A percentile compares a stretch with the other conserved stretches of the same genome.
Evolutionary conservation across 2,888 invertebrate species (phyloP).

Genomic region (Tineola bisselliella): DNA sequence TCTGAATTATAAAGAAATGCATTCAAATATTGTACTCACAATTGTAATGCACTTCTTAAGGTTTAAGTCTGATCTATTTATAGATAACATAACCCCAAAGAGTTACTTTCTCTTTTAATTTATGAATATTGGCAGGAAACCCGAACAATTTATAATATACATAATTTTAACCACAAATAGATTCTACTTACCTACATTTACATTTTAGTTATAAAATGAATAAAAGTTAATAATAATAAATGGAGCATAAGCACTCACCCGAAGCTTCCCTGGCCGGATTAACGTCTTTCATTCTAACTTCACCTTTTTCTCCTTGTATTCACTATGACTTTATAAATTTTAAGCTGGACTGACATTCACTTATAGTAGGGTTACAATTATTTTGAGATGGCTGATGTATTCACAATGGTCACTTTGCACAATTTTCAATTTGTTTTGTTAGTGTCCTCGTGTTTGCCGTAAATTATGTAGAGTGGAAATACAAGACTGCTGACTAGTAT

Average conservation of each 20-base stretch:
- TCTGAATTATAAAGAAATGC: not conserved
- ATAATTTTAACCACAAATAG: too few relatives aligned
- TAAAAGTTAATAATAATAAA: constrained; percentile 6
- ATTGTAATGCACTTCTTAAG: not conserved
- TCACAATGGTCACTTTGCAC: not conserved
- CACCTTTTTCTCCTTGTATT: not conserved
- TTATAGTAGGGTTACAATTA: not conserved
- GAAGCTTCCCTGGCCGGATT: constrained; percentile 49
- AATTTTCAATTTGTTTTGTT: not conserved
- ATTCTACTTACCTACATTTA: too few relatives aligned
- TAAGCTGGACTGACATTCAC: constrained; percentile 3
- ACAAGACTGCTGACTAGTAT: not conserved
- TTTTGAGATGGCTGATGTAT: not conserved
- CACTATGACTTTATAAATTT: not conserved
- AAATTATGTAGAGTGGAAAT: not conserved
- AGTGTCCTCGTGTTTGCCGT: not conserved
- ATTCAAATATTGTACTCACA: too few relatives aligned
- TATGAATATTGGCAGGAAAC: too few relatives aligned
- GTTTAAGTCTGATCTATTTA: not conserved
- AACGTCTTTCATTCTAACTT: constrained; percentile 59
- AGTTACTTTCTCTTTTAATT: not conserved
- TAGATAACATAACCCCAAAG: not conserved
- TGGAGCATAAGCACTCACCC: constrained; percentile 32
- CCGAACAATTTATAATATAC: too few relatives aligned
- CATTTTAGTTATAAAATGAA: not conserved